Evolutionary conservation across 2,888 invertebrate genomes (phyloP), one percentile per base, ranked within the genome.

Genomic region (Lucinisca nassula): DNA sequence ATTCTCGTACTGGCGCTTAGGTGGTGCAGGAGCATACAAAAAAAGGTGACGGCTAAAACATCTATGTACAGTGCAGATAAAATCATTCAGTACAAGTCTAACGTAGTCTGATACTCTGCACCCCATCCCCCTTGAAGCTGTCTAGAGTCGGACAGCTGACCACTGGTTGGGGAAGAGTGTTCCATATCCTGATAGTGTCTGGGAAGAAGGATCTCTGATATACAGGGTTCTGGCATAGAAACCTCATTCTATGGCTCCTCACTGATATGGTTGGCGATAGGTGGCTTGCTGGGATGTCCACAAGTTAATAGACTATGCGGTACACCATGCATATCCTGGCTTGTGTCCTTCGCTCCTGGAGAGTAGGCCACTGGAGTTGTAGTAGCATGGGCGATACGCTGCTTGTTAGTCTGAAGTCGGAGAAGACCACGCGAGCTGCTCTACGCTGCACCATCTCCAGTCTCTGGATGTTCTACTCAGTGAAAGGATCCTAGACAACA

Each of bases 361-460:
- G 74, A 21, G 74, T 32, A 3, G 51, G 38, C 78, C 61, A 78
- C 61, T 78, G 78, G 24, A 78, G 40, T n/a, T 80, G 76, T 61
- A 49, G 40, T 24, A 79, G 45, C 67, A 80, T 49, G 37, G 73
- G 8, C 30, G 79, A 49, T 0, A 75, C 79, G 73, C 67, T 84
- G 75, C 51, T 75, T 17, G 79, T 75, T 45, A 67, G 32, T 35
- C 51, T 58, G 40, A 37, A 79, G 49, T 84, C 79, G 12, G 74
- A 61, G 74, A 73, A 83, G 38, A 84, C 49, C 67, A 84, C 75
- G 21, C 75, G 30, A 21, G 79, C 79, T 21, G 61, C 32, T 72
- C 75, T 40, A n/a, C 75, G 78, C 78, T 83, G 78, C 17, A 79
- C 74, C 58, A 73, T 84, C 67, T 84, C 79, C 74, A 84, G 75